Evolutionary conservation across 2,797 vertebrate species (phyloP), one percentile per base, ranked within the genome.

Genomic region (Chrosomus eos): DNA sequence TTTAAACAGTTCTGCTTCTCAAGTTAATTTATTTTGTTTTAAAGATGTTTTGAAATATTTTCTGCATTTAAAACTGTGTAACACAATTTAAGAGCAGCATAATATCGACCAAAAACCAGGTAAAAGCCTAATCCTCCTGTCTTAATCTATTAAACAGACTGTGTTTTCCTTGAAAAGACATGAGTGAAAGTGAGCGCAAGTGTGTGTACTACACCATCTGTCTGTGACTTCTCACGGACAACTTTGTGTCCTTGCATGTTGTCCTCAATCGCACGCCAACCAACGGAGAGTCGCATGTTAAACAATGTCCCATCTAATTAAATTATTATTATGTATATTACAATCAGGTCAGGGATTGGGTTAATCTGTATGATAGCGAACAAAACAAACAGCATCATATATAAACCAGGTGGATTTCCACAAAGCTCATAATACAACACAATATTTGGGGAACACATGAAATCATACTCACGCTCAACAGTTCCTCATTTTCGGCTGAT

Each of bases 401-500:
- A n/a, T n/a, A n/a, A n/a, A n/a, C n/a, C 23, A 71, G 53, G 36
- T 40, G 10, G 75, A 85, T 82, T 85, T 82, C 53, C 51, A 81
- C 80, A 85, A 84, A 62, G 11, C 55, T 79, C 60, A 53, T 51
- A 26, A 72, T 26, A 18, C 33, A 84, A 33, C 48, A 55, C 38
- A 64, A 51, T 55, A 81, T 81, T 80, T 85, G 72, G 36, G n/a
- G 31, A 86, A 82, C 19, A 53, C 82, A 82, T 62, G 16, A 73
- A 83, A 82, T 80, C 72, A 70, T 77, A 85, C 85, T 64, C 62
- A 88, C 85, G n/a, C 53, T 80, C 43, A 83, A 33, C 55, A 51
- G 64, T 80, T 85, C 80, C 81, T 88, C 82, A 89, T 88, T 80
- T 77, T 82, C 23, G 48, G 48, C 55, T 66, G 82, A 81, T 88